These are phyloP conservation scores for Decapterus maruadsi DNA, from an alignment of 2,797 vertebrate species.

Conservation along the genomic window DNA sequence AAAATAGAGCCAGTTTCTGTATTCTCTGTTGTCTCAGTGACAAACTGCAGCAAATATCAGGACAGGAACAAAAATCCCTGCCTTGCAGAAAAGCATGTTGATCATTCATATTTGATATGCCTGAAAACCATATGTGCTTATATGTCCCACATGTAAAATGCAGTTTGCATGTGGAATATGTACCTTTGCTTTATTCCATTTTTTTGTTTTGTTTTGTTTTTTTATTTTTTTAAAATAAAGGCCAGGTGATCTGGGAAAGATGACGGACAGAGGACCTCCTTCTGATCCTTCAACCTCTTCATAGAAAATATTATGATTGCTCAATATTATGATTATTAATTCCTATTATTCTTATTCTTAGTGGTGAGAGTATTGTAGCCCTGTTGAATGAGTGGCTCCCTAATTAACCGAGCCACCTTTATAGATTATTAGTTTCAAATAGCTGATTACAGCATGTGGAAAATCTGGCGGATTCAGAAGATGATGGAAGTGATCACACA, in stretches of 20 bases:
- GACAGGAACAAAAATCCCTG: not conserved
- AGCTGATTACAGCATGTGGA: not conserved
- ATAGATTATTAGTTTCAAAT: not conserved
- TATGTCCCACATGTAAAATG: not conserved
- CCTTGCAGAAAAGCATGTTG: not conserved
- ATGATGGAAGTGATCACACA: not conserved
- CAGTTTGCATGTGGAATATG: not conserved
- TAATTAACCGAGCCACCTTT: not conserved
- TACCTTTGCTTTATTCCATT: not conserved
- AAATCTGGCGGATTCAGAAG: not conserved
- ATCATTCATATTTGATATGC: not conserved
- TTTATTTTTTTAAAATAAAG: not conserved
- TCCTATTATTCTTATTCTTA: too few relatives aligned
- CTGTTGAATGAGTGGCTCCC: not conserved
- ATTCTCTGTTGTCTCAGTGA: not conserved
- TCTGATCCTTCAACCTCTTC: too few relatives aligned
- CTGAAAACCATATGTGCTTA: not conserved
- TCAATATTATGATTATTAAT: too few relatives aligned
- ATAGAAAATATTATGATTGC: too few relatives aligned
- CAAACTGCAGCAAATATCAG: constrained; percentile 13
- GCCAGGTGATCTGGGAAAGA: not conserved
- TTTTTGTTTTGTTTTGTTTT: too few relatives aligned
- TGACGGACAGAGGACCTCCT: not conserved
- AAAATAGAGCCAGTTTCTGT: constrained; percentile 42
- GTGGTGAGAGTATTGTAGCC: too few relatives aligned